Evolutionary conservation across 2,113 vertebrate genomes (phyloP), one percentile per base, ranked within the genome.

Genomic region (Scortum barcoo): DNA sequence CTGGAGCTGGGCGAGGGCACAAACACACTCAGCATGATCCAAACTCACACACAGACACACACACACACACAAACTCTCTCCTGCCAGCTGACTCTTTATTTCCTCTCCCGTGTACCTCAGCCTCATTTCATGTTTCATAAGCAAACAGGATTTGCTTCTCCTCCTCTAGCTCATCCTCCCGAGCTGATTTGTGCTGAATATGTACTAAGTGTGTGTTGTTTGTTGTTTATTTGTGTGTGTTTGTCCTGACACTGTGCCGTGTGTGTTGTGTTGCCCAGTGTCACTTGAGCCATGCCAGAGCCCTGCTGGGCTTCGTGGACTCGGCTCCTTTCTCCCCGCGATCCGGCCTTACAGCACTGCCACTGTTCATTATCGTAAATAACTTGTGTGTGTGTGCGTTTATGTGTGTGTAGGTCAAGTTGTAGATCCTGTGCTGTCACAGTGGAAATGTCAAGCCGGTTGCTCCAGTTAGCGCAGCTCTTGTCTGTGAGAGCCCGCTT

Each of bases 371-470:
- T 88, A 91, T 22, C 13, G 14, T 81, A 62, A 71, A 68, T 73
- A 67, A 70, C 0, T 82, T 7, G 54, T 67, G 65, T 60, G 2
- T 44, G 30, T 51, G 48, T 42, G 68, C 22, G 30, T 14, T 3
- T 44, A 14, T 61, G 57, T 33, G 60, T 86, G 84, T 87, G 73
- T 80, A 72, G 81, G 85, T 88, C 84, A 88, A 62, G 82, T 56
- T 81, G 78, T 81, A 76, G 88, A 86, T 88, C 56, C 76, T 75
- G 33, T 78, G 75, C 78, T 89, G 82, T 88, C 88, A 86, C 8
- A 7, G 76, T 87, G 82, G 75, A 88, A 91, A 93, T 92, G 88
- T 89, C 93, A 90, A 84, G 84, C 63, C 24, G 19, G 19, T 83
- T 85, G 86, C 80, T 90, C 66, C 72, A 75, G 78, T 89, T 90